A percentile compares a stretch with the other conserved stretches of the same genome.
These are phyloP conservation scores for Circaetus gallicus DNA, from an alignment of 2,113 vertebrate genomes.

Conservation along the genomic window DNA sequence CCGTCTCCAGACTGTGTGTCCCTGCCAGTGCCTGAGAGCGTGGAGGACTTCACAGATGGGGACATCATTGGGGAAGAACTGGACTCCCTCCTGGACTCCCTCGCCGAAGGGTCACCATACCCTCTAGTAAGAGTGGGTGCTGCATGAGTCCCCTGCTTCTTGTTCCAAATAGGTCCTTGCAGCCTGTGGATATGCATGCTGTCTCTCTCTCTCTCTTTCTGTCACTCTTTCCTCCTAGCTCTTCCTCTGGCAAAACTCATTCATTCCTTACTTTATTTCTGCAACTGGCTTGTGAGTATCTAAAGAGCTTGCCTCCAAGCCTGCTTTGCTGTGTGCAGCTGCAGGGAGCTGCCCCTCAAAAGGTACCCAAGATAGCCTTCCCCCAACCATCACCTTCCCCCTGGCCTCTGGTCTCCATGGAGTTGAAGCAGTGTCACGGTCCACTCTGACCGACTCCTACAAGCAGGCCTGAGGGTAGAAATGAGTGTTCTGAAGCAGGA, in stretches of 20 bases:
- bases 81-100: constrained; percentile 86
- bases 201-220: background rate
- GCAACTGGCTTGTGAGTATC: background rate
- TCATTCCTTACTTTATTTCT: background rate
- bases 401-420: background rate
- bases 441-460: too few species aligned
- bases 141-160: background rate
- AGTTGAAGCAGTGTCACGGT: background rate
- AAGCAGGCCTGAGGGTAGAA: background rate
- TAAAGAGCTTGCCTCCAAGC: background rate
- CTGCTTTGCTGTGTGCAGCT: background rate
- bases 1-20: constrained; percentile 71
- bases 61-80: constrained; percentile 90
- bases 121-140: constrained; percentile 69
- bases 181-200: background rate
- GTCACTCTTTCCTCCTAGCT: background rate
- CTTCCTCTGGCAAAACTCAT: background rate
- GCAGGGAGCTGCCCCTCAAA: background rate
- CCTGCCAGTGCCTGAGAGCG: constrained; percentile 74
- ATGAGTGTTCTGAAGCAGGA: background rate
- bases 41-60: constrained; percentile 78
- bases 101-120: constrained; percentile 66
- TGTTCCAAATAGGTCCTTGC: background rate
- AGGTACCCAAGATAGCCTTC: background rate
- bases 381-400: background rate